Evolutionary conservation across 2,888 invertebrate species (phyloP).

Genomic region (Orchesellides sinensis): DNA sequence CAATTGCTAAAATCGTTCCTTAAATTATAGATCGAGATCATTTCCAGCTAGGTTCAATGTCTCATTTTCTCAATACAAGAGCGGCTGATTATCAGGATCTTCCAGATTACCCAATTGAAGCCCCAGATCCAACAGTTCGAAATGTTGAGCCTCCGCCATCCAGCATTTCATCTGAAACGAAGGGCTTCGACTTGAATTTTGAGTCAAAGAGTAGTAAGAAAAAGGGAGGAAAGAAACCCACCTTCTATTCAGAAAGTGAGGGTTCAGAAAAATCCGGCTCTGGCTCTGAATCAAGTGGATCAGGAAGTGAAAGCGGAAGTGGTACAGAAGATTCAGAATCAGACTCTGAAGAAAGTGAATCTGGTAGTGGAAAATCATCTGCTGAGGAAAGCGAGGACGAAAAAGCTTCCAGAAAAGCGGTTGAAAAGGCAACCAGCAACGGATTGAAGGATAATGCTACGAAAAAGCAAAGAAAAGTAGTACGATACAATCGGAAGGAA

Average conservation of each 20-base stretch:
- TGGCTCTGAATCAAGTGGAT: slow-evolving; percentile 72
- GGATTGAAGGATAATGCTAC: slow-evolving; percentile 3
- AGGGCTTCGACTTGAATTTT: slow-evolving; percentile 34
- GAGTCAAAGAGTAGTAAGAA: slow-evolving; percentile 46
- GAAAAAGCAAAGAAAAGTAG: slow-evolving; percentile 68
- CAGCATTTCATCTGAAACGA: slow-evolving; percentile 18
- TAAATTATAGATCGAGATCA: slow-evolving; percentile 84
- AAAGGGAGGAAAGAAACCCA: slow-evolving; percentile 79
- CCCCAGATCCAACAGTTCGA: slow-evolving; percentile 87
- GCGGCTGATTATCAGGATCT: slow-evolving; percentile 93
- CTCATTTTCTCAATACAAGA: slow-evolving; percentile 92
- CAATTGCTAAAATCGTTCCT: not conserved
- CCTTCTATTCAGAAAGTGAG: slow-evolving; percentile 82
- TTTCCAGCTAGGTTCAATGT: slow-evolving; percentile 95
- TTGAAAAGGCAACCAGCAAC: slow-evolving; percentile 35
- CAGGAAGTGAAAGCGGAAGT: slow-evolving; percentile 75
- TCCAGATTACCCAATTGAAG: slow-evolving; percentile 87
- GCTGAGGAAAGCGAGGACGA: slow-evolving; percentile 62
- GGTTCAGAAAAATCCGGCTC: slow-evolving; percentile 63
- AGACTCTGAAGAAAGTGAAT: slow-evolving; percentile 67
- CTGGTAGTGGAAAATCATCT: slow-evolving; percentile 64
- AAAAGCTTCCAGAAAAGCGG: slow-evolving; percentile 46
- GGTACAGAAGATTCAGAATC: slow-evolving; percentile 72
- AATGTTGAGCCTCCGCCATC: slow-evolving; percentile 81
- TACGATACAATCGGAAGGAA: slow-evolving; percentile 69